phyloP scores from a whole-genome alignment of 1,140 invertebrate species.

The Bombus superbus region DNA sequence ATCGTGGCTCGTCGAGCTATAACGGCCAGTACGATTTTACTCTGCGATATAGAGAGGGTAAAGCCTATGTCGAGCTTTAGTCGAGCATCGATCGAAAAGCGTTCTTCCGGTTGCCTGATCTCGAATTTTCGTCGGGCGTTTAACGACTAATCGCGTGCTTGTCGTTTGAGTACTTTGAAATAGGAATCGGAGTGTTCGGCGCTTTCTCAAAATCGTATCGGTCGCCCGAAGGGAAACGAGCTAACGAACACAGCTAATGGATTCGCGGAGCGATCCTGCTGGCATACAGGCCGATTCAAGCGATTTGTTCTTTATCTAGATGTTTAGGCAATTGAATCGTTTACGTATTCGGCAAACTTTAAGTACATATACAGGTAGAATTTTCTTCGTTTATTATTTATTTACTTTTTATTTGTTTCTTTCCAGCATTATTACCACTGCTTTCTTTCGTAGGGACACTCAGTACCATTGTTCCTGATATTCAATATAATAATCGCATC shows the following conservation, averaged over 20 bases:
- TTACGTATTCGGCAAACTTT: not conserved
- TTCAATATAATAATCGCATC: no score
- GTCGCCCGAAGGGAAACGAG: conserved; percentile 60
- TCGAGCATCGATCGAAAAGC: conserved; percentile 23
- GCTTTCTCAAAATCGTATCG: conserved; percentile 36
- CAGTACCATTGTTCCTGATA: no score
- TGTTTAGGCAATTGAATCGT: not conserved
- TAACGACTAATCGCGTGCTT: conserved; percentile 58
- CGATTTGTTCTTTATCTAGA: not conserved
- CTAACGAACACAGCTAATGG: conserved; percentile 66
- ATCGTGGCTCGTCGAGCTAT: not conserved
- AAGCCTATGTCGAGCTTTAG: not conserved
- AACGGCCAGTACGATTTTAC: not conserved
- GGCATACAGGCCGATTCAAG: conserved; percentile 51
- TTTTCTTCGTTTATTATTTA: not conserved
- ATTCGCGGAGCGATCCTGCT: conserved; percentile 66
- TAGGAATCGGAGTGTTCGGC: conserved; percentile 57
- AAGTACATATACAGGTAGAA: not conserved
- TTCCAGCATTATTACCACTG: no score
- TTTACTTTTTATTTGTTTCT: not conserved
- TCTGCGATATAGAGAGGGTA: not conserved
- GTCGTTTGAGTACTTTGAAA: conserved; percentile 60
- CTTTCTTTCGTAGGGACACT: no score
- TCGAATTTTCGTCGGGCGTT: conserved; percentile 57
- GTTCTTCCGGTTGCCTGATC: conserved; percentile 35